These are phyloP conservation scores for Dynastes maya DNA, from an alignment of 2,888 invertebrate species.

Conservation along the genomic window DNA sequence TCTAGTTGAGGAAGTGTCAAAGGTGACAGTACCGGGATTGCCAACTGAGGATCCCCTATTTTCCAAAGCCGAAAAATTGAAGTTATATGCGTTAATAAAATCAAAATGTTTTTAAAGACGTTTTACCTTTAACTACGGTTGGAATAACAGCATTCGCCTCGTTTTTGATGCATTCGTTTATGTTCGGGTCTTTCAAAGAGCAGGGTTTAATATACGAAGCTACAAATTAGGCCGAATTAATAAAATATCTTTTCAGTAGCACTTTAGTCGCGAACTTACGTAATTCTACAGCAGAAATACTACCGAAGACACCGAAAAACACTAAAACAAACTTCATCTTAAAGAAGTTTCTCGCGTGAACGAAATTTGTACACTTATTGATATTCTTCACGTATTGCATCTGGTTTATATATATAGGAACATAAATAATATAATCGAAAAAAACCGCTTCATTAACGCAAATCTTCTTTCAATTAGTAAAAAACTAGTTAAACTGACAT, in stretches of 20 bases:
- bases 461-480: too few species aligned
- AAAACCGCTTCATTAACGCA: too few species aligned
- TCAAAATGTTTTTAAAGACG: neutral
- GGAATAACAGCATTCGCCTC: conserved; percentile 11
- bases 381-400: too few species aligned
- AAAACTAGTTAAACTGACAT: too few species aligned
- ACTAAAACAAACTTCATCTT: neutral
- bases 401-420: too few species aligned
- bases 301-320: neutral
- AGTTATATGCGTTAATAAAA: too few species aligned
- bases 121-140: conserved; percentile 1
- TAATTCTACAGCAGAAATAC: conserved; percentile 2
- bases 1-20: conserved; percentile 35
- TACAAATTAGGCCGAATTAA: conserved; percentile 7
- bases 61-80: too few species aligned
- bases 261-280: conserved; percentile 13
- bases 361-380: too few species aligned
- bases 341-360: too few species aligned
- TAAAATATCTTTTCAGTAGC: neutral
- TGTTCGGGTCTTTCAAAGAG: conserved; percentile 30
- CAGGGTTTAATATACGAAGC: conserved; percentile 43
- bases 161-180: conserved; percentile 31
- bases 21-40: conserved; percentile 41
- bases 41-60: conserved; percentile 42
- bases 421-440: too few species aligned